Conservation (phyloP, 2,888 invertebrate species). For the Athalia circularis region DNA sequence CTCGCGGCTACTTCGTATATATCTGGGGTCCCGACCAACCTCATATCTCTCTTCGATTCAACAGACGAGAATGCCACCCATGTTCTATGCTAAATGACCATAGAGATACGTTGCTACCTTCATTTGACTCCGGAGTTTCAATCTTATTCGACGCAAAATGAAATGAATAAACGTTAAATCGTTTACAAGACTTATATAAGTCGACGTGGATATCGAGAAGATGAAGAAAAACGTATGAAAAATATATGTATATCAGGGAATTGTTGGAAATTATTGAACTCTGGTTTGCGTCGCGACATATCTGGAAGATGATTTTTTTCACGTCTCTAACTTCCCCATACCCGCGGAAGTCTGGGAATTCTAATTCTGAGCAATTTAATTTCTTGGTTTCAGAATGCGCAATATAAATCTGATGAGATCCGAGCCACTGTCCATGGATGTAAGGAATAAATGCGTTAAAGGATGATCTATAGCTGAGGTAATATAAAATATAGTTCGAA, state of each 20-base stretch:
- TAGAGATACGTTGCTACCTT: conserved; percentile 31
- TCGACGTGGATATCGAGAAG: too few species aligned
- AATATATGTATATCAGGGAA: too few species aligned
- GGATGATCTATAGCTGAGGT: conserved; percentile 22
- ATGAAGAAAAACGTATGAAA: too few species aligned
- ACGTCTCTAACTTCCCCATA: too few species aligned
- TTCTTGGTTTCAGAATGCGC: too few species aligned
- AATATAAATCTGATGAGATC: background rate
- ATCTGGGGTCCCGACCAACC: background rate
- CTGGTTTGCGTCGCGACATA: too few species aligned
- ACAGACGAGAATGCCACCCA: conserved; percentile 41
- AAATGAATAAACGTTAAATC: too few species aligned
- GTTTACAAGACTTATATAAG: too few species aligned
- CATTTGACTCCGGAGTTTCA: conserved; percentile 35
- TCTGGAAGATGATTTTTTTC: too few species aligned
- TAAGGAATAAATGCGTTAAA: conserved; percentile 34
- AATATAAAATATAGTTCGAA: background rate
- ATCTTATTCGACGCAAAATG: background rate
- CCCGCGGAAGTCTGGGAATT: too few species aligned
- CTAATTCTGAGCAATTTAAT: too few species aligned
- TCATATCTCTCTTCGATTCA: background rate
- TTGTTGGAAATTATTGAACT: too few species aligned
- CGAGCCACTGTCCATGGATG: background rate
- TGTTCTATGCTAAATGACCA: conserved; percentile 44
- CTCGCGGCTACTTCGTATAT: background rate